Conservation (phyloP, 2,113 vertebrate genomes). For the Meleagris gallopavo region DNA sequence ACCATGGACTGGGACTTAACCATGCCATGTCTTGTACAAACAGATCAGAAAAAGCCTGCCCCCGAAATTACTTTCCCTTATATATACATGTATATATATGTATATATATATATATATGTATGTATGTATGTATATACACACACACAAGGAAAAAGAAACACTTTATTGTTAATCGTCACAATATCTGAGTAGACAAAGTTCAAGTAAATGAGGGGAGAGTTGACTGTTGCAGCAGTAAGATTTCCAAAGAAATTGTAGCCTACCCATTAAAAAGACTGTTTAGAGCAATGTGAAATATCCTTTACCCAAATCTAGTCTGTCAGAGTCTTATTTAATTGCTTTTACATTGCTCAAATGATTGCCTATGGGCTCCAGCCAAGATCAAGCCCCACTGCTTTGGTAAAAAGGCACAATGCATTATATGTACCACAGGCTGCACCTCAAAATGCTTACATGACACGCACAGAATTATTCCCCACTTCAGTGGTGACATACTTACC, state of each 20-base stretch:
- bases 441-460: background rate
- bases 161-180: background rate
- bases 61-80: background rate
- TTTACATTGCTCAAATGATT: conserved; percentile 16
- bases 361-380: conserved; percentile 13
- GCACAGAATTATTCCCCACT: background rate
- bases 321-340: background rate
- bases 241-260: conserved; percentile 21
- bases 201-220: background rate
- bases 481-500: background rate
- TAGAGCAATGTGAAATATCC: background rate
- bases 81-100: background rate
- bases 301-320: background rate
- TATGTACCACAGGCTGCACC: background rate
- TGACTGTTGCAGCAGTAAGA: background rate
- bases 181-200: background rate
- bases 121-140: background rate
- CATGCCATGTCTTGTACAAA: background rate
- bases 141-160: background rate
- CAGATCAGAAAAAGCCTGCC: background rate
- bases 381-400: background rate
- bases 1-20: background rate
- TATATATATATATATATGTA: background rate
- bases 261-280: background rate
- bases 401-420: background rate